Evolutionary conservation across 92 coral and sea anemone species (phyloP), one percentile per base, ranked within the genome.

Genomic region (Phenganax marumi): DNA sequence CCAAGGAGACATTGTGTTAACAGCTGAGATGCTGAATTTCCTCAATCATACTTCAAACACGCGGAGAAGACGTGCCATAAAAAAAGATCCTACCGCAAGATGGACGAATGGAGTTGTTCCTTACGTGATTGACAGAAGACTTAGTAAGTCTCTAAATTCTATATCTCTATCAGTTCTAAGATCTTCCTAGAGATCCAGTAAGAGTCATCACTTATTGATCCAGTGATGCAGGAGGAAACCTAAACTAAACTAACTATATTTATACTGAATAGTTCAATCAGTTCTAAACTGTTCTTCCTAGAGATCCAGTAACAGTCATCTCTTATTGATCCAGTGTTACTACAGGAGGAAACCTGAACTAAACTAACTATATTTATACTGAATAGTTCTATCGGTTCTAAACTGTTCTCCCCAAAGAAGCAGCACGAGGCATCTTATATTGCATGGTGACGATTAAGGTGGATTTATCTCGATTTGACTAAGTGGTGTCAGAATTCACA

Each of bases 91-190:
- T 26, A 57, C 58, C 10, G 88, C 91, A 43, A 91, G 99, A 70
- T 96, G 99, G 99, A 92, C 90, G 49, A 91, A 93, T 64, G 97
- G 97, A 46, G 89, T 81, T 62, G 90, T 96, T 10, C 99, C 99
- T 22, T 96, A 65, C 75, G 90, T 87, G 46, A 85, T 92, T 18
- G 92, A 91, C 90, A 89, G 84, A 54, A 83, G 80, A 52, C 85
- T 96, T 52, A 91, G 99, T 96, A 85, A 91, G 97, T 75, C 48
- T 57, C 43, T 54, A 9, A 22, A 23, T 7, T 62, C 25, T 62
- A 19, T 66, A 66, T 12, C 13, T 58, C 21, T 58, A 58, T 16
- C 65, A 23, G 18, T 8, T 74, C 17, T 10, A 10, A 10, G 21
- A 8, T 68, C 16, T 9, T 68, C 43, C 19, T 25, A 56, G 63